Base-by-base conservation (phyloP, 1,140 invertebrate species). In the Druon quercuslanigerum region DNA sequence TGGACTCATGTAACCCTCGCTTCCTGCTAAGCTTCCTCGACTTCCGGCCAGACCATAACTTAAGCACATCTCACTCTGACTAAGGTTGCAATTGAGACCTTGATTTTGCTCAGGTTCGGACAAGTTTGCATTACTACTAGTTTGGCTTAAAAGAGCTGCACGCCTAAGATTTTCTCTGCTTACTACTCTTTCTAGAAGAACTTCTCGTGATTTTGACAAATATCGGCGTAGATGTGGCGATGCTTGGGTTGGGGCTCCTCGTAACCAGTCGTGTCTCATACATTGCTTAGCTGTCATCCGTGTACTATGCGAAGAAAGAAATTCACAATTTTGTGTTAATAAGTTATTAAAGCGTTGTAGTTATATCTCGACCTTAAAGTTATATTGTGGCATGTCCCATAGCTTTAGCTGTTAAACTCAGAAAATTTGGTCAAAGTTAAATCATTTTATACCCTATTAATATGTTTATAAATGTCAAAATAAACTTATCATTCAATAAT, bases 241-340 rank as follows among this genome's bases (percentile, higher is more conserved):
- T 19, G 86, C 90, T 51, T 88, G 92, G 0, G 86, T 90, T 8
- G 89, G 89, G 0, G 87, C 88, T 6, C 82, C 87, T 2, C 87
- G 82, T 12, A 94, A 77, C 94, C 94, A 95, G 3, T 93, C 92
- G 87, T 95, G 94, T 54, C 92, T 89, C 71, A 95, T 87, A 82
- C 92, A 93, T 83, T 94, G 92, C 76, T 92, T 92, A 25, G 92
- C 92, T 60, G 92, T 91, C 89, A 93, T 90, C 33, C 94, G 90
- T 78, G 92, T 84, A 56, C 90, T 91, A 75, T 76, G 51, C 76
- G 76, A 56, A 82, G 78, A 82, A 79, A 80, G 74, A 50, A 75
- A 79, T 60, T 77, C 19, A 71, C 51, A 46, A 46, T 9, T 46
- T 1, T 8, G 11, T 11, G 11, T 46, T 46, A 9, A 46, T 46